Evolutionary conservation across 2,888 invertebrate species (phyloP).

Genomic region (Melinopterus prodromus): DNA sequence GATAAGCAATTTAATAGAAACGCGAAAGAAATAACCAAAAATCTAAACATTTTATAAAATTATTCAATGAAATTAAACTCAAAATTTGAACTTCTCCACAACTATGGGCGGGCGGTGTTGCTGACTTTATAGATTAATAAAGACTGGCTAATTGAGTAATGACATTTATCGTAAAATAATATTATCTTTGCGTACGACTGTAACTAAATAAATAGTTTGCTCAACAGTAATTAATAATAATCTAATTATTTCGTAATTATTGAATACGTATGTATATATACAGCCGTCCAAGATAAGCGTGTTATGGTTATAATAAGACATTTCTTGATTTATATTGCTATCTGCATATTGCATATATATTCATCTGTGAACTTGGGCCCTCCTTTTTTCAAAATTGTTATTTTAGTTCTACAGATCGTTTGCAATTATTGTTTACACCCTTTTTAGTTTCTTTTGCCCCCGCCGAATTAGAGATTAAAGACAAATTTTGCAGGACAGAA

Average conservation of each 20-base stretch:
- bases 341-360: too few relatives aligned
- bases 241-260: background rate
- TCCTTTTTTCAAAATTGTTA: too few relatives aligned
- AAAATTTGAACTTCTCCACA: background rate
- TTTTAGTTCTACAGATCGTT: too few relatives aligned
- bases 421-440: too few relatives aligned
- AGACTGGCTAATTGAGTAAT: background rate
- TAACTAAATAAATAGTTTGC: background rate
- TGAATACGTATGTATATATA: background rate
- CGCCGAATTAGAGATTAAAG: too few relatives aligned
- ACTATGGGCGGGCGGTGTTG: background rate
- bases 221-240: background rate
- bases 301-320: too few relatives aligned
- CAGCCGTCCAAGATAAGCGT: background rate
- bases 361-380: too few relatives aligned
- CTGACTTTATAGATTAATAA: background rate
- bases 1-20: background rate
- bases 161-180: background rate
- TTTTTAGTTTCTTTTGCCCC: too few relatives aligned
- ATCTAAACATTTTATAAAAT: background rate
- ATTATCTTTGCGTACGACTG: background rate
- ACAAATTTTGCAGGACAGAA: too few relatives aligned
- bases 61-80: background rate
- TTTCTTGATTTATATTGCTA: too few relatives aligned
- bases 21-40: background rate